Base-by-base conservation (phyloP, 2,113 vertebrate species). In the Thymallus thymallus region DNA sequence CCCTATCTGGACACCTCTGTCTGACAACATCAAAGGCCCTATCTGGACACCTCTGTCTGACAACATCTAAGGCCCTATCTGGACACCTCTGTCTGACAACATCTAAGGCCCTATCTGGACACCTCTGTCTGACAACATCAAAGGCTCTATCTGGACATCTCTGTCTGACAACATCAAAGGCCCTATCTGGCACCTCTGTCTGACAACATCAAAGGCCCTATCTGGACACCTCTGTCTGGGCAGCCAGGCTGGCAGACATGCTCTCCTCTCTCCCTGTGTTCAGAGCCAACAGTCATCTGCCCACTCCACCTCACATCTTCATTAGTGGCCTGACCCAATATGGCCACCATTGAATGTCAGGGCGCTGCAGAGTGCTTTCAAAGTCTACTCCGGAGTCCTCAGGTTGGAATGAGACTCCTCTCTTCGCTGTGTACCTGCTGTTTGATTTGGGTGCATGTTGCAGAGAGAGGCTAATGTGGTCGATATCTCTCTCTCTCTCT, bases 401-500 rank as follows among this genome's bases (percentile, higher is more conserved):
- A 41, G 80, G 46, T 81, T 82, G 74, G 65, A 51, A 83, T n/a
- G 72, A 74, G 81, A 55, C 66, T 22, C 55, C 55, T 76, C 32
- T 75, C 76, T 84, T 81, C 76, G 76, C 82, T 78, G 75, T 62
- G 76, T 82, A 76, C 77, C 66, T 81, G 77, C 30, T 75, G 82
- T 91, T 87, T 93, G 86, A 92, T 92, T 88, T 89, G 51, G 78
- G 71, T 71, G 12, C 76, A 77, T 76, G 79, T 88, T 87, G 84
- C 80, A 29, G 80, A 35, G 80, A 87, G 81, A 79, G 79, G 82
- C 82, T 84, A 88, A 87, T 85, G 83, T 70, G 84, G 76, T 81
- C 20, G 51, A 14, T n/a, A n/a, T 20, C 13, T 55, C 14, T 55
- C 66, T 35, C 41, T 55, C 63, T 32, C 69, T 41, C 45, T 13